Evolutionary conservation across 2,888 invertebrate genomes (phyloP), one percentile per base, ranked within the genome.

Genomic region (Leptura quadrifasciata): DNA sequence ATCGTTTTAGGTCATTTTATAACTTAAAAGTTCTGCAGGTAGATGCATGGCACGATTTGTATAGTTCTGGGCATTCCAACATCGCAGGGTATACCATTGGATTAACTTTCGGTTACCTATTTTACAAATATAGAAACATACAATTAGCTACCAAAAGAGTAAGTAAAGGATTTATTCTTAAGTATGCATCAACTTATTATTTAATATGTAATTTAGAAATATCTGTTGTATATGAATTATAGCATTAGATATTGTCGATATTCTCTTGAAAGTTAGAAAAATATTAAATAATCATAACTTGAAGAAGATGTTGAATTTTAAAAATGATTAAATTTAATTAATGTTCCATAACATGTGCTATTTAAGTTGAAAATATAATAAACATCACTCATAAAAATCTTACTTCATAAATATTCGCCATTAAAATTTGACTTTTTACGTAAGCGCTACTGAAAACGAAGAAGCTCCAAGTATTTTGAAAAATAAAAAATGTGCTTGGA

Each of bases 31-130:
- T 77, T 10, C 57, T 85, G 12, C 74, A 74, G 57, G 55, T 76
- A 15, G 76, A 80, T 10, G 77, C 77, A 12, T 86, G 84, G 83
- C 85, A 85, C 47, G 72, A 76, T 2, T 72, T 85, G 18, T 84
- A 82, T 54, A 83, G 80, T 68, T 81, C 86, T 15, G 80, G 80
- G 24, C 80, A 84, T 72, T 82, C 82, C 4, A 85, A 85, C 74
- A 82, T 85, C 15, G 79, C 81, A 47, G 85, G 84, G 31, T 85
- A 84, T 68, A 75, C 78, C 1, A 79, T 84, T 58, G 86, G 86
- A 27, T 73, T 85, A 21, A 76, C 79, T 20, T 84, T 82, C 75
- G 86, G 86, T 39, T 84, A 85, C 69, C 54, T 85, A 5, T 86
- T 81, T 75, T 84, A 83, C 60, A 80, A 75, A 69, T 78, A 74